A percentile compares a stretch with the other conserved stretches of the same genome.
Conservation (phyloP, 2,113 vertebrate genomes). For the Pipa parva region DNA sequence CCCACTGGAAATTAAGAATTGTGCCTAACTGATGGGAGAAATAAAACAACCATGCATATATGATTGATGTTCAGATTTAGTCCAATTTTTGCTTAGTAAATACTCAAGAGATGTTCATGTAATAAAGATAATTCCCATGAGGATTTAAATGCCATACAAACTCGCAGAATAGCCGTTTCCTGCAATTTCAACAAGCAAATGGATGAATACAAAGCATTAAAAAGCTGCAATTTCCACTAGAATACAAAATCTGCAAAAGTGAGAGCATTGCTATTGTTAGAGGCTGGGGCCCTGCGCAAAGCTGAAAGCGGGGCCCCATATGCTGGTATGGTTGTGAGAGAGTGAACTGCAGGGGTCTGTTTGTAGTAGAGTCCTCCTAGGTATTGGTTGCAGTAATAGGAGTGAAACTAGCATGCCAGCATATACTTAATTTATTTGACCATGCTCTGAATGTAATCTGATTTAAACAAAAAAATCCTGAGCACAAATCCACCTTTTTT, state of each 20-base stretch:
- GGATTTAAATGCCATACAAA: not conserved
- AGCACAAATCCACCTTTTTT: no score
- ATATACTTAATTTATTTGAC: not conserved
- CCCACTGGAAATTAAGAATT: not conserved
- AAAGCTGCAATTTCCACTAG: not conserved
- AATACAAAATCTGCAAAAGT: no score
- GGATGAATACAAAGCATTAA: not conserved
- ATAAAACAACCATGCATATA: not conserved
- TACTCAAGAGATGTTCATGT: not conserved
- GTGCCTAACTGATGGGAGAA: not conserved
- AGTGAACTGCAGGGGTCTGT: no score
- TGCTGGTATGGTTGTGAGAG: no score
- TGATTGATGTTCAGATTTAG: not conserved
- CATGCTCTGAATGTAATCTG: no score
- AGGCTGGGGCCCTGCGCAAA: no score
- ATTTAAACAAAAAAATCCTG: no score
- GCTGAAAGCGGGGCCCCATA: no score
- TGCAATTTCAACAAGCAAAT: slow-evolving; percentile 28
- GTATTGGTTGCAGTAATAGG: no score
- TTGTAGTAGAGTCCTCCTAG: no score
- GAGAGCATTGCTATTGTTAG: no score
- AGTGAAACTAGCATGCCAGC: not conserved
- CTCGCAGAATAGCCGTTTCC: no score
- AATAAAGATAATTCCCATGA: not conserved
- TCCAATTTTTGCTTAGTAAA: not conserved